phyloP scores from a whole-genome alignment of 2,113 vertebrate species.

The Buteo buteo region DNA sequence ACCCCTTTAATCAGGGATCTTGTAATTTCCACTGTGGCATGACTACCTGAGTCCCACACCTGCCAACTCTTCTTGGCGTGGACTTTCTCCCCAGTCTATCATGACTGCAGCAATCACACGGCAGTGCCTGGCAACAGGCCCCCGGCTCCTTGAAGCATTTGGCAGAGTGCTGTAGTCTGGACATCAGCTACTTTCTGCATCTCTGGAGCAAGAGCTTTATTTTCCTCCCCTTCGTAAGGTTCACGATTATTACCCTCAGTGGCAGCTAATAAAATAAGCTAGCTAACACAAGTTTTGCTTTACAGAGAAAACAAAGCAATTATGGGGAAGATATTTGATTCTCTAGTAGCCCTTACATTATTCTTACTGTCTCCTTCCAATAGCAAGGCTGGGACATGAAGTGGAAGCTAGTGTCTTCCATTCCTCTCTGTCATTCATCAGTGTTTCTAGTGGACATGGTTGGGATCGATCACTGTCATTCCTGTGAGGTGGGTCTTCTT shows the following conservation, averaged over 20 bases:
- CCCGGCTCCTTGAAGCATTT: background rate
- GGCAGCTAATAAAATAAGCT: background rate
- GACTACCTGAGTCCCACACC: background rate
- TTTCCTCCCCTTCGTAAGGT: background rate
- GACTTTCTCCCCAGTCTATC: background rate
- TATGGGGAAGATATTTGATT: background rate
- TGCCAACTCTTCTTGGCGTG: background rate
- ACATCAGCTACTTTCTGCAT: background rate
- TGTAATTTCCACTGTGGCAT: background rate
- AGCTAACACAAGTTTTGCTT: background rate
- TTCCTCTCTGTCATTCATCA: background rate
- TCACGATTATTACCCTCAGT: background rate
- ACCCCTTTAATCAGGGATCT: background rate
- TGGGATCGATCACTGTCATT: background rate
- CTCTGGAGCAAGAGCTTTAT: background rate
- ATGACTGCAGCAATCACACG: background rate
- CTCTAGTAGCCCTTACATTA: background rate
- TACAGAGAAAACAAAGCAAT: background rate
- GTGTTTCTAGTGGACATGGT: fast-evolving
- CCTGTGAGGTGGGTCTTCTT: background rate
- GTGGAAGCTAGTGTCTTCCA: background rate
- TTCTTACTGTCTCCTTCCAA: background rate
- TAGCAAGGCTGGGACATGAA: background rate
- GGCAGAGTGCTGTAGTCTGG: background rate
- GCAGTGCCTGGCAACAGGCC: background rate